These are phyloP conservation scores for Petrolisthes cinctipes DNA, from an alignment of 2,888 invertebrate genomes.

Conservation along the genomic window DNA sequence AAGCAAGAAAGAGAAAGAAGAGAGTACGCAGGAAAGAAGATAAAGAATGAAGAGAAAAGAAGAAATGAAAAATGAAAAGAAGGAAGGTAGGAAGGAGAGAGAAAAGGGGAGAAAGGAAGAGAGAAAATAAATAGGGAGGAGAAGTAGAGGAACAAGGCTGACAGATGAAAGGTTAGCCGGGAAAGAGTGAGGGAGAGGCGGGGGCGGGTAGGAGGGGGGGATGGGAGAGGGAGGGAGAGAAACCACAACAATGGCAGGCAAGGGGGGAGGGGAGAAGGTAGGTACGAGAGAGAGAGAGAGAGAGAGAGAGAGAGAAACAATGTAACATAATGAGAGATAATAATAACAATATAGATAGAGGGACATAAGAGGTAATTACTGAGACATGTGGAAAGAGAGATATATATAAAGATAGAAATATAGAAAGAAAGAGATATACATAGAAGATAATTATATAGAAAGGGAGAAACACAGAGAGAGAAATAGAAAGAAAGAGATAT, in stretches of 20 bases:
- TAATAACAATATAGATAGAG: conserved; percentile 4
- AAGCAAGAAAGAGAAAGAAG: not conserved
- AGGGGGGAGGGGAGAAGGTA: not conserved
- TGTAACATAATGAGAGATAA: conserved; percentile 9
- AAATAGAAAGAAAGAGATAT: not conserved
- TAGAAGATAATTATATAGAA: not conserved
- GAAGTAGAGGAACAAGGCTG: not conserved
- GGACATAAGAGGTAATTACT: not conserved
- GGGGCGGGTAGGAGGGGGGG: not conserved
- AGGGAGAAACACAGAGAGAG: not conserved
- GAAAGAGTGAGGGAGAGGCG: not conserved
- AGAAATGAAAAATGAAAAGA: no score
- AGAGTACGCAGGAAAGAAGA: not conserved
- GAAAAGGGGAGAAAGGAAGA: not conserved
- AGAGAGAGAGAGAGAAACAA: not conserved
- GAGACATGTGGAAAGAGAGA: not conserved
- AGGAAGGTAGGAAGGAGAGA: not conserved
- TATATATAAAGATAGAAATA: not conserved
- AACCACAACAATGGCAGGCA: not conserved
- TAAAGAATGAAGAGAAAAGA: not conserved
- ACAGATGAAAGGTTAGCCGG: not conserved
- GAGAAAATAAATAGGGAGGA: not conserved
- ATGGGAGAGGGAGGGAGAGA: not conserved
- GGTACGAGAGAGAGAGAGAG: not conserved
- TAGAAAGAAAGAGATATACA: not conserved